Percentiles rank a stretch among this genome's conserved stretches.
phyloP scores from a whole-genome alignment of 2,888 invertebrate genomes.

The Gisinianus flammeolus region DNA sequence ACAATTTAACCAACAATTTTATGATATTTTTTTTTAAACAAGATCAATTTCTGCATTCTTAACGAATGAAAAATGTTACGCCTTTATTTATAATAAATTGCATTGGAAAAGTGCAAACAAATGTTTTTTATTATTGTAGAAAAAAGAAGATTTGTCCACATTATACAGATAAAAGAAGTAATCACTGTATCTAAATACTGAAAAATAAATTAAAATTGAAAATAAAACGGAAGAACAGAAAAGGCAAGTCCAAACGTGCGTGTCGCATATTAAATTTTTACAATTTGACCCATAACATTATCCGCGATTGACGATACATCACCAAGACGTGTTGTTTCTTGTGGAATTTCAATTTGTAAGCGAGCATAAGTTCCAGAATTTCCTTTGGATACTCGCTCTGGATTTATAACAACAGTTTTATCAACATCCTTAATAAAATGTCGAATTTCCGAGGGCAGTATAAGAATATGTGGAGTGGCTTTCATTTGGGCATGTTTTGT shows the following conservation, averaged over 20 bases:
- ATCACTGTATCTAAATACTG: too few relatives aligned
- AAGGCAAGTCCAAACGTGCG: too few relatives aligned
- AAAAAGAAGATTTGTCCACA: too few relatives aligned
- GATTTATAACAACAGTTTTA: constrained; percentile 82
- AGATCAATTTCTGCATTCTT: background rate
- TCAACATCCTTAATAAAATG: constrained; percentile 80
- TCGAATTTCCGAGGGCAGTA: constrained; percentile 84
- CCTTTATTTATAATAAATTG: too few relatives aligned
- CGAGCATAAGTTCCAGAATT: constrained; percentile 75
- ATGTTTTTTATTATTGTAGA: too few relatives aligned
- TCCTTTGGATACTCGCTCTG: constrained; percentile 80
- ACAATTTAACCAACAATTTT: background rate
- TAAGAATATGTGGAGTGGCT: constrained; percentile 77
- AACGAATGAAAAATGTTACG: too few relatives aligned
- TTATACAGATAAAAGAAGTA: too few relatives aligned
- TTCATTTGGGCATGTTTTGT: constrained; percentile 74
- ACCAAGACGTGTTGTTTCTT: constrained; percentile 55
- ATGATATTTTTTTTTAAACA: background rate
- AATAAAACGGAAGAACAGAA: too few relatives aligned
- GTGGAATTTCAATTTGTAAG: constrained; percentile 66
- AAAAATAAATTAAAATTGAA: too few relatives aligned
- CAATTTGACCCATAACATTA: constrained; percentile 65
- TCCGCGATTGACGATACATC: constrained; percentile 61
- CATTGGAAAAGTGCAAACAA: too few relatives aligned
- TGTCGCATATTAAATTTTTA: constrained; percentile 62